Base-by-base conservation (phyloP, 92 coral and sea anemone species). In the Zoanthus sansibaricus region DNA sequence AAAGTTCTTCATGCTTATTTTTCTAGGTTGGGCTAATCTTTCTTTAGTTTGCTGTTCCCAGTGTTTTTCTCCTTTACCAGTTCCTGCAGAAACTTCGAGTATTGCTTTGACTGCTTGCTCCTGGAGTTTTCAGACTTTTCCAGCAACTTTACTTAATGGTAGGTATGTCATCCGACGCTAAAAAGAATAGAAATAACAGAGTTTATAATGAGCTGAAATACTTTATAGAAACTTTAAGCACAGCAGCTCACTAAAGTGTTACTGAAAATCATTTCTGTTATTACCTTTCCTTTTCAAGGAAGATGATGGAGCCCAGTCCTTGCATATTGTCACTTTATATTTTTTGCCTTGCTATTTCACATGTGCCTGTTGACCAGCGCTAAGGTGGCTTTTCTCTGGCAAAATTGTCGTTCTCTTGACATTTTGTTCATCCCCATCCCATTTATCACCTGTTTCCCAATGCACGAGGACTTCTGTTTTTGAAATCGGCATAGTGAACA, bases 1-100 rank as follows among this genome's bases (percentile, higher is more conserved):
- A 68, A 68, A 18, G 72, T 18, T 68, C 72, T 68, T 68, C 32
- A 68, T 68, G 9, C 33, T 68, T 68, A 68, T 32, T 68, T 68
- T 68, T 68, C 33, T 68, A 68, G 72, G 6, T 68, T 68, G 32
- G 72, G 32, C 72, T 68, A 68, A 68, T 68, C 72, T 68, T 68
- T 20, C 72, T 68, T 68, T 18, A 68, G 72, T 31, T 68, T 68
- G 72, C 71, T 66, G 71, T 66, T 30, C 72, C 72, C 72, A 56
- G 16, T 56, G 15, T 56, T 56, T 56, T 56, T 56, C 64, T 56
- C 64, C 1, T 56, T 56, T 17, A 56, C 64, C 64, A 10, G 64
- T 56, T 56, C 64, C 16, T 9, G 64, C 64, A 56, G 64, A 56
- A 56, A 56, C 64, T 56, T 56, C 17, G 64, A 56, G 64, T 56